phyloP scores from a whole-genome alignment of 1,140 invertebrate genomes.

The Holcopasites calliopsidis region DNA sequence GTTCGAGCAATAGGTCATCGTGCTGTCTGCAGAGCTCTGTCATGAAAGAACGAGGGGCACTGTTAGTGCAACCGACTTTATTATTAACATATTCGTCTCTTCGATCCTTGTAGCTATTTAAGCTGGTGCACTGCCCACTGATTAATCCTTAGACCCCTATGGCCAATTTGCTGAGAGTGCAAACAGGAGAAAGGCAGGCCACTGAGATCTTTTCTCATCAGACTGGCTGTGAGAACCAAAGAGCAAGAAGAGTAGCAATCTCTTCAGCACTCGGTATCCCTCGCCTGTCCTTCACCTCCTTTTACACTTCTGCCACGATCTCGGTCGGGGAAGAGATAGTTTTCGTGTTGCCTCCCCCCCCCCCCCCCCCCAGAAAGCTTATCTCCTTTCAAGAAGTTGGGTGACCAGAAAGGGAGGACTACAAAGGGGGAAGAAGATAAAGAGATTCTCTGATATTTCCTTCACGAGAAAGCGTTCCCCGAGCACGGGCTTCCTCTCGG shows the following conservation, averaged over 20 bases:
- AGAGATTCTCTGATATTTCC: constrained; percentile 30
- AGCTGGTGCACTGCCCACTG: too few species aligned
- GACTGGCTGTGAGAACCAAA: constrained; percentile 1
- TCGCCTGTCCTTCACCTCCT: constrained; percentile 55
- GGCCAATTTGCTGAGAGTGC: too few species aligned
- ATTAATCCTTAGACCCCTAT: too few species aligned
- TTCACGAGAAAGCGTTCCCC: constrained; percentile 43
- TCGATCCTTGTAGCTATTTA: too few species aligned
- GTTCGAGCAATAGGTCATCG: neutral
- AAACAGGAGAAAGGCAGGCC: constrained; percentile 1
- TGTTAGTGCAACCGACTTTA: too few species aligned
- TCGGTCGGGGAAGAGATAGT: constrained; percentile 25
- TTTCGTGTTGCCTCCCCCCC: too few species aligned
- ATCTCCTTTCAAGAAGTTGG: neutral
- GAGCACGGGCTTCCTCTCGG: constrained; percentile 50
- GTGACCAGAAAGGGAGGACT: neutral
- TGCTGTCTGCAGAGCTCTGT: neutral
- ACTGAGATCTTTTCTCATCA: constrained; percentile 10
- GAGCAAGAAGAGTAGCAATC: constrained; percentile 6
- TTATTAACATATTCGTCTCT: too few species aligned
- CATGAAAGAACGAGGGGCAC: neutral
- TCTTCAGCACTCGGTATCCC: constrained; percentile 30
- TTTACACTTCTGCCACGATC: constrained; percentile 46
- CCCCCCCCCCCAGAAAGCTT: neutral
- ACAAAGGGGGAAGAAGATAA: neutral